These are phyloP conservation scores for Polypedilum vanderplanki DNA, from an alignment of 1,140 invertebrate species.

Conservation along the genomic window DNA sequence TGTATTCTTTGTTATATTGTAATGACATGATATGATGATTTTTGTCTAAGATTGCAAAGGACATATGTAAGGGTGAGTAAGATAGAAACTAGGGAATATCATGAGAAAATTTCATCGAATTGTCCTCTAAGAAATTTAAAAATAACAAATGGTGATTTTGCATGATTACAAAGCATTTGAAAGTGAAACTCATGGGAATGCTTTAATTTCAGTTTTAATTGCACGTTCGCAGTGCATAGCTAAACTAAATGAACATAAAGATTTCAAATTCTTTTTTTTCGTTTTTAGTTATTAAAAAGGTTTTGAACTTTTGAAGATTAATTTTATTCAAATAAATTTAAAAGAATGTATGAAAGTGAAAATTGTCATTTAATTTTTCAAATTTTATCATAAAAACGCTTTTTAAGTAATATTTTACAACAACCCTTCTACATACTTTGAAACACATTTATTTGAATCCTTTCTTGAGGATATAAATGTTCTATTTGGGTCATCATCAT, in stretches of 20 bases:
- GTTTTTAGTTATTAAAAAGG: too few relatives aligned
- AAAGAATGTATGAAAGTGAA: too few relatives aligned
- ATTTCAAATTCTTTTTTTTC: too few relatives aligned
- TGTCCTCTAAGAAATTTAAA: too few relatives aligned
- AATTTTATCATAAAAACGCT: too few relatives aligned
- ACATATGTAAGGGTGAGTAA: neutral
- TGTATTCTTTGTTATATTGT: constrained; percentile 10
- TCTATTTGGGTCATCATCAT: constrained; percentile 22
- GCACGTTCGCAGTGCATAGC: neutral
- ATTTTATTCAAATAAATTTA: too few relatives aligned
- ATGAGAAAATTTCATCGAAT: constrained; percentile 13
- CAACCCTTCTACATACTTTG: neutral
- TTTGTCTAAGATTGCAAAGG: neutral
- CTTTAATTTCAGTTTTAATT: neutral
- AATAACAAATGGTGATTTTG: too few relatives aligned
- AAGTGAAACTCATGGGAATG: too few relatives aligned
- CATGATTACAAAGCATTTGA: too few relatives aligned
- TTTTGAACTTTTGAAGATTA: too few relatives aligned
- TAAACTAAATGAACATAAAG: too few relatives aligned
- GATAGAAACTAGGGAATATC: neutral
- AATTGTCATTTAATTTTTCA: too few relatives aligned
- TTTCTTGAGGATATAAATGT: neutral
- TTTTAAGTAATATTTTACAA: neutral
- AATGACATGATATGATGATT: constrained; percentile 27
- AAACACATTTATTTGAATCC: neutral